A percentile compares a stretch with the other conserved stretches of the same genome.
phyloP scores from a whole-genome alignment of 2,113 vertebrate genomes.

The Malurus melanocephalus region DNA sequence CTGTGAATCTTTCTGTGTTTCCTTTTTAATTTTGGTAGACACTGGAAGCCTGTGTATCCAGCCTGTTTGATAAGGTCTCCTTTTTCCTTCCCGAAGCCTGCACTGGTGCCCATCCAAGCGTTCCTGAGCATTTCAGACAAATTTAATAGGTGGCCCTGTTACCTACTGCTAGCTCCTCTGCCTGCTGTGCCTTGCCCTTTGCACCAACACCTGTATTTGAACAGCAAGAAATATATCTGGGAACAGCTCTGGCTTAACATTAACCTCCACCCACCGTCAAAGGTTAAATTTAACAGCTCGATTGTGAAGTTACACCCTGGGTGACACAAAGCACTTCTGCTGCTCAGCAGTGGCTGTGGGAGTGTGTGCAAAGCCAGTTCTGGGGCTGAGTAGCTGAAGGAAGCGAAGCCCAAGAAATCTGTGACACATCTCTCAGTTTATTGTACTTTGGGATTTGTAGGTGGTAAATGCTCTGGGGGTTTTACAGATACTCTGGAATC shows the following conservation, averaged over 20 bases:
- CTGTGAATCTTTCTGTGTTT: not conserved
- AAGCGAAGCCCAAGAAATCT: not conserved
- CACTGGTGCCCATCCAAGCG: not conserved
- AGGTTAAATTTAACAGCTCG: not conserved
- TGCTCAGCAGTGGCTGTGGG: not conserved
- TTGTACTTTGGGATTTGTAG: slow-evolving; percentile 33
- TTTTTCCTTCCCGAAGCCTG: not conserved
- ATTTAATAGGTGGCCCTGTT: not conserved
- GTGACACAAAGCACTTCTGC: not conserved
- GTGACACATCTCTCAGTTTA: not conserved
- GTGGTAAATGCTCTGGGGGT: slow-evolving; percentile 22
- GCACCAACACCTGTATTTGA: not conserved
- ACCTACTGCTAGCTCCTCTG: not conserved
- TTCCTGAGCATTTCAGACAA: not conserved
- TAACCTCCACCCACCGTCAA: not conserved
- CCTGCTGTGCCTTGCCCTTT: not conserved
- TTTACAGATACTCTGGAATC: slow-evolving; percentile 17
- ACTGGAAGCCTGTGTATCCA: not conserved
- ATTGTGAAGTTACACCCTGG: not conserved
- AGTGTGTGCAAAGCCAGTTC: not conserved
- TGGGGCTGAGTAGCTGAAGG: not conserved
- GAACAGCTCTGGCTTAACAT: not conserved
- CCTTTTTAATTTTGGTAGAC: not conserved
- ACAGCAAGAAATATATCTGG: not conserved
- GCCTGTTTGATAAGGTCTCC: not conserved